Evolutionary conservation across 1,140 invertebrate genomes (phyloP).

Genomic region (Meloidogyne hapla): DNA sequence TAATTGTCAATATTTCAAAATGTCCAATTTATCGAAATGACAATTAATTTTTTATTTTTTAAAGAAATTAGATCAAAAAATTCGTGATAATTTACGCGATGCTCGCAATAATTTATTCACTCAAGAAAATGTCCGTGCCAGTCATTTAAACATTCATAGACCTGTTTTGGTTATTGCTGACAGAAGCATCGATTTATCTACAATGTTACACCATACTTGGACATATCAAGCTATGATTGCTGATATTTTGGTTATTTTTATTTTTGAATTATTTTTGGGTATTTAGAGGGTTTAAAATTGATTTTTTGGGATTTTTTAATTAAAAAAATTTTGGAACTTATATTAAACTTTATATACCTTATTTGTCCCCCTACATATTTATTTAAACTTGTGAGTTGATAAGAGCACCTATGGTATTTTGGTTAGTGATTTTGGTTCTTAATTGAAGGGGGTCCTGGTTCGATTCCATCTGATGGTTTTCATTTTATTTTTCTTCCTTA

Average conservation of each 20-base stretch:
- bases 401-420: no score
- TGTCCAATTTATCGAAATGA: background rate
- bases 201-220: slow-evolving; percentile 97
- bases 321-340: no score
- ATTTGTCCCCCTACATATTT: no score
- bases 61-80: slow-evolving; percentile 88
- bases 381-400: no score
- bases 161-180: slow-evolving; percentile 80
- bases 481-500: background rate
- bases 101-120: slow-evolving; percentile 92
- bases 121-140: slow-evolving; percentile 66
- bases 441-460: no score
- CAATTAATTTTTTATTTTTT: slow-evolving; percentile 17
- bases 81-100: slow-evolving; percentile 92
- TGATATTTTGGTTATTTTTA: slow-evolving; percentile 52
- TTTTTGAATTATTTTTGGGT: slow-evolving; percentile 14
- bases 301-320: slow-evolving; percentile 64
- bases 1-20: background rate
- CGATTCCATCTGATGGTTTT: no score
- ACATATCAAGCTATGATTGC: slow-evolving; percentile 92
- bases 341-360: no score
- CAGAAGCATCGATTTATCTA: slow-evolving; percentile 91
- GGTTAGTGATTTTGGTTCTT: no score
- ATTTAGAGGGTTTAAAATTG: slow-evolving; percentile 77
- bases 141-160: slow-evolving; percentile 57